Evolutionary conservation across 1,140 invertebrate species (phyloP).

Genomic region (Halictus rubicundus): DNA sequence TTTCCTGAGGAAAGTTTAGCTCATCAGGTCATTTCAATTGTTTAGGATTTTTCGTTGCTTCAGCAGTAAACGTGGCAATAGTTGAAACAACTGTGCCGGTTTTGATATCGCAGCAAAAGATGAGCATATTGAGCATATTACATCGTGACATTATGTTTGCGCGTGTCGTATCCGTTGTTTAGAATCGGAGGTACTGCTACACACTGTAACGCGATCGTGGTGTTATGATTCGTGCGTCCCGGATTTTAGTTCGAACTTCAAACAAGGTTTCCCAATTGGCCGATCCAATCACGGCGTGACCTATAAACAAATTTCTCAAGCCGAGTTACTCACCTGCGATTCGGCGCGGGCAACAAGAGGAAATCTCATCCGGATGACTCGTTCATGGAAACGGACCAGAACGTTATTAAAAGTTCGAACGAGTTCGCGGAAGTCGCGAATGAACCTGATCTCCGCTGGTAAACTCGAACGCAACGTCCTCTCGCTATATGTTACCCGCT

Average conservation of each 20-base stretch:
- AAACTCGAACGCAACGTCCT: conserved; percentile 1
- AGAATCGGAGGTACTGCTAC: not conserved
- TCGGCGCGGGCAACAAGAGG: not conserved
- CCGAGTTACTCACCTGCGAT: not conserved
- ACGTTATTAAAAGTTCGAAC: conserved; percentile 42
- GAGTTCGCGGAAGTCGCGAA: conserved; percentile 24
- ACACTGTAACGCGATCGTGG: not conserved
- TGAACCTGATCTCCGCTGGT: not conserved
- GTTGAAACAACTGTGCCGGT: too few relatives aligned
- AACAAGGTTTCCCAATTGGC: conserved; percentile 22
- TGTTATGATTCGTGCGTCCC: not conserved
- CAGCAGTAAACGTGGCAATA: too few relatives aligned
- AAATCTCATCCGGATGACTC: conserved; percentile 27
- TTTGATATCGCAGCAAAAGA: too few relatives aligned
- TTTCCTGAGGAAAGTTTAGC: too few relatives aligned
- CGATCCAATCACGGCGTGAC: conserved; percentile 21
- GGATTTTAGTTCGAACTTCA: not conserved
- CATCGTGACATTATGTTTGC: not conserved
- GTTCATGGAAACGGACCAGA: conserved; percentile 15
- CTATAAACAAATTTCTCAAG: conserved; percentile 36
- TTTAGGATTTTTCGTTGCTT: too few relatives aligned
- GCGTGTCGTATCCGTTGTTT: not conserved
- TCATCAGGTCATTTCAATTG: too few relatives aligned
- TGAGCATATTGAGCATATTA: too few relatives aligned
- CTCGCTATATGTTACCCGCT: not conserved